Conservation (phyloP, 2,113 vertebrate species). For the Mustelus asterias region DNA sequence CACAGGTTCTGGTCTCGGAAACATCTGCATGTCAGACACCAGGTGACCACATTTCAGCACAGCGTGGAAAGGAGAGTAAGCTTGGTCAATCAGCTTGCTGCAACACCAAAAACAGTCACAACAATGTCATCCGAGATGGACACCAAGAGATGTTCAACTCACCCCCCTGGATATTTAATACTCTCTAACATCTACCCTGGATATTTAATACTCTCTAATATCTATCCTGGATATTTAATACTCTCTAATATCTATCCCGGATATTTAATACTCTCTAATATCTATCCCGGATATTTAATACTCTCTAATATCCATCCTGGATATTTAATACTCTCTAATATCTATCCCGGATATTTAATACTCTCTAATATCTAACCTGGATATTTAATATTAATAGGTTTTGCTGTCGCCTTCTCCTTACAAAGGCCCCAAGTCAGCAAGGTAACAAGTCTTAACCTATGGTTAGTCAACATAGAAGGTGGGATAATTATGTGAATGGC, state of each 20-base stretch:
- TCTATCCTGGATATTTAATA: too few relatives aligned
- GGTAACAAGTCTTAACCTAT: not conserved
- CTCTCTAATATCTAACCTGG: too few relatives aligned
- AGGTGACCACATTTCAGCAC: constrained; percentile 90
- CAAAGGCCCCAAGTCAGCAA: not conserved
- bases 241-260: too few relatives aligned
- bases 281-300: too few relatives aligned
- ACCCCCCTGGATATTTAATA: not conserved
- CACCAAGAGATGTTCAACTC: not conserved
- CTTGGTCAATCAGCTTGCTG: constrained; percentile 90
- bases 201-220: not conserved
- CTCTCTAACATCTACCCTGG: not conserved
- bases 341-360: too few relatives aligned
- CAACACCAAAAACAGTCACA: constrained; percentile 37
- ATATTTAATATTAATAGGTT: not conserved
- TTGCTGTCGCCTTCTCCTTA: not conserved
- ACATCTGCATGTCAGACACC: constrained; percentile 91
- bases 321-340: too few relatives aligned
- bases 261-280: too few relatives aligned
- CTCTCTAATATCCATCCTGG: too few relatives aligned
- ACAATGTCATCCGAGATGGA: not conserved
- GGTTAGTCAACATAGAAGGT: not conserved
- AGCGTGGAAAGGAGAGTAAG: constrained; percentile 91
- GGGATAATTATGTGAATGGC: not conserved
- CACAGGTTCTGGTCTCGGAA: constrained; percentile 89